A percentile compares a stretch with the other conserved stretches of the same genome.
Conservation (phyloP, 2,888 invertebrate genomes). For the Hemistola chrysoprasaria region DNA sequence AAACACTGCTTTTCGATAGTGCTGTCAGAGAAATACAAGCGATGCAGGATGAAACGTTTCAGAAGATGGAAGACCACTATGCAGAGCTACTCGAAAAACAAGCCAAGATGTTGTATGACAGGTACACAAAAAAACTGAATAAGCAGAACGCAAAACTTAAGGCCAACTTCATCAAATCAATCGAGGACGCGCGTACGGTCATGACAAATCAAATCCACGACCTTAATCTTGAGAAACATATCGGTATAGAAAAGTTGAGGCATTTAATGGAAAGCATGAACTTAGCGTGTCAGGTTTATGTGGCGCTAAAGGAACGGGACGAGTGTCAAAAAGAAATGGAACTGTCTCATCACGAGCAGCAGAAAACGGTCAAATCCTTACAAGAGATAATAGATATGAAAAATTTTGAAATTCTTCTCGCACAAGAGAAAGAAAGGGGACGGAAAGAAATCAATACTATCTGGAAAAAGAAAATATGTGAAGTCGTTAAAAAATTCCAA, state of each 20-base stretch:
- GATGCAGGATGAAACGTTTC: constrained; percentile 39
- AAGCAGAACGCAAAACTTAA: constrained; percentile 50
- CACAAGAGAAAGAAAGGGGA: constrained; percentile 48
- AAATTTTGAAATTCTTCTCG: constrained; percentile 52
- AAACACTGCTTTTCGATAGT: constrained; percentile 52
- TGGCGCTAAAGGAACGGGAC: constrained; percentile 67
- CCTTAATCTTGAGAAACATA: constrained; percentile 62
- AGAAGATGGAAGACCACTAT: constrained; percentile 51
- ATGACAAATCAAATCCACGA: constrained; percentile 52
- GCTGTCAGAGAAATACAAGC: constrained; percentile 50
- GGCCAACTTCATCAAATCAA: constrained; percentile 43
- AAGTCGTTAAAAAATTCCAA: constrained; percentile 67
- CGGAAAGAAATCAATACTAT: constrained; percentile 44
- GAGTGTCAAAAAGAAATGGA: constrained; percentile 52
- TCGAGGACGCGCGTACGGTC: constrained; percentile 39
- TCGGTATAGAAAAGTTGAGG: constrained; percentile 58
- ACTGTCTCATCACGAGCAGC: constrained; percentile 43
- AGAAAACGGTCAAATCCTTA: constrained; percentile 51
- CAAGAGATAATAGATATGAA: constrained; percentile 45
- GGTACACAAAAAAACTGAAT: constrained; percentile 46
- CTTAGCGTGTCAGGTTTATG: constrained; percentile 70
- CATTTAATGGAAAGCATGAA: constrained; percentile 60
- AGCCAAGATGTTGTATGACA: constrained; percentile 53
- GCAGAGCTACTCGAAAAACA: constrained; percentile 49
- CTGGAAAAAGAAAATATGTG: constrained; percentile 67